Conservation (phyloP, 2,113 vertebrate genomes). For the Neofelis nebulosa region DNA sequence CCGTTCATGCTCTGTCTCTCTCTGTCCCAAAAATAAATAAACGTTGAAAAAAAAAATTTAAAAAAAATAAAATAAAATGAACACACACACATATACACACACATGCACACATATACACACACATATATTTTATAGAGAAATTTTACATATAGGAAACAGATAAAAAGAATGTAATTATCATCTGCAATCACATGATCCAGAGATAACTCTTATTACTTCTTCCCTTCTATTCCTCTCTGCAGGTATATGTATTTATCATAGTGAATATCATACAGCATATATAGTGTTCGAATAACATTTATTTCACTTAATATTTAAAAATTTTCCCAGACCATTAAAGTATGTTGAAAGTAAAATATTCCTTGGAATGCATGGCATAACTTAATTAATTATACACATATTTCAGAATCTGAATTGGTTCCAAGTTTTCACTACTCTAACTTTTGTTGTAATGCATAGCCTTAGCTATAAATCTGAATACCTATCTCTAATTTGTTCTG, state of each 20-base stretch:
- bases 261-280: background rate
- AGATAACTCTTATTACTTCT: background rate
- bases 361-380: background rate
- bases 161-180: background rate
- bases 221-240: background rate
- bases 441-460: background rate
- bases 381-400: background rate
- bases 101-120: background rate
- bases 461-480: background rate
- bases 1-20: no score
- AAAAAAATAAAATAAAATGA: constrained; percentile 41
- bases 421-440: background rate
- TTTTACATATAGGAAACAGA: background rate
- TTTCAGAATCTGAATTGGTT: background rate
- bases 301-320: background rate
- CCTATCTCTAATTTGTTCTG: background rate
- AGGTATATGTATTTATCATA: background rate
- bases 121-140: background rate
- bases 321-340: background rate
- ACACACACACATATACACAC: background rate
- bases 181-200: background rate
- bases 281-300: background rate
- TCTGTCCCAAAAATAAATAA: no score
- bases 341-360: background rate
- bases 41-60: no score